These are phyloP conservation scores for Acrocyrtus sp. DNA, from an alignment of 2,888 invertebrate species.

Conservation along the genomic window DNA sequence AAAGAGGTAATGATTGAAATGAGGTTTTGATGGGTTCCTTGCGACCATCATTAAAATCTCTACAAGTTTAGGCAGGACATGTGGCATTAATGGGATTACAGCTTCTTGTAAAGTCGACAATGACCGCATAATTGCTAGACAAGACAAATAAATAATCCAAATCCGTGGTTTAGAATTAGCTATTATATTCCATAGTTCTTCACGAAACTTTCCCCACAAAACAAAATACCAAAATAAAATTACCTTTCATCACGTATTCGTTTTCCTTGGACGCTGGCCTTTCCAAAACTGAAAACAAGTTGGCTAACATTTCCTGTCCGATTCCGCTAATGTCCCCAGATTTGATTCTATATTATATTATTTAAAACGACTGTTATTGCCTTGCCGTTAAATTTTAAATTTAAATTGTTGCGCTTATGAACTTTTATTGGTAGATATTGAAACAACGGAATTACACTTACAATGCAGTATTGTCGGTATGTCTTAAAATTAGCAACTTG, in stretches of 20 bases:
- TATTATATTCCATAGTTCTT: background rate
- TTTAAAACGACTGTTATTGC: background rate
- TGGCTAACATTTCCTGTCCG: slow-evolving; percentile 76
- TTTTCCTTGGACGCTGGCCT: slow-evolving; percentile 86
- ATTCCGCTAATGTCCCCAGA: slow-evolving; percentile 75
- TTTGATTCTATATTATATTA: slow-evolving; percentile 69
- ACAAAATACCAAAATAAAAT: no score
- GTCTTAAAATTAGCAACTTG: slow-evolving; percentile 82
- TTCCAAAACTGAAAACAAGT: slow-evolving; percentile 80
- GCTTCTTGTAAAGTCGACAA: slow-evolving; percentile 83
- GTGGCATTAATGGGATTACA: slow-evolving; percentile 81
- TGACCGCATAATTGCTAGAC: slow-evolving; percentile 86
- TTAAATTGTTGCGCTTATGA: background rate
- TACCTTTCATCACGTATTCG: slow-evolving; percentile 96
- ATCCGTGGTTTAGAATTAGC: background rate
- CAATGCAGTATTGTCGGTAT: slow-evolving; percentile 71
- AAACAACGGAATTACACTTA: slow-evolving; percentile 66
- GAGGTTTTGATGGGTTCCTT: slow-evolving; percentile 95
- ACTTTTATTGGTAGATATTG: background rate
- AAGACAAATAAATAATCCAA: background rate
- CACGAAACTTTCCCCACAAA: background rate
- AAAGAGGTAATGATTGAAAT: slow-evolving; percentile 98
- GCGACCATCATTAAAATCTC: slow-evolving; percentile 83
- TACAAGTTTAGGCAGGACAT: slow-evolving; percentile 86
- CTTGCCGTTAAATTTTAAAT: background rate